phyloP scores from a whole-genome alignment of 2,113 vertebrate genomes.

The Callospermophilus lateralis region DNA sequence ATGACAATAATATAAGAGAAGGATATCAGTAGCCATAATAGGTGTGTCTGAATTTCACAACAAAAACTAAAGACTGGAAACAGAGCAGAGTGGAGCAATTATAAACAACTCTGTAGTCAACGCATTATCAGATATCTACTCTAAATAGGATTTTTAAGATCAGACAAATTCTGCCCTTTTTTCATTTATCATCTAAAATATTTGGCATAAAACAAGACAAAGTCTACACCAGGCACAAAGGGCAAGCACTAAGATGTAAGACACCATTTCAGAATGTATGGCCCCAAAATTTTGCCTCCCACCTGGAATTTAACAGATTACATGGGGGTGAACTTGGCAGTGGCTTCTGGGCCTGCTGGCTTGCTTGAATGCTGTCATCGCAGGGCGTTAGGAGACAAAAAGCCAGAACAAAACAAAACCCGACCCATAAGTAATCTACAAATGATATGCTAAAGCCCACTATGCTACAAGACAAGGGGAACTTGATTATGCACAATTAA shows the following conservation, averaged over 20 bases:
- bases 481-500: slow-evolving; percentile 26
- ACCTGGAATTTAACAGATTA: background rate
- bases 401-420: background rate
- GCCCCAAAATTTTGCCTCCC: background rate
- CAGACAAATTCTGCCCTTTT: background rate
- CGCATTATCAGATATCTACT: background rate
- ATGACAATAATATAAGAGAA: background rate
- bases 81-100: background rate
- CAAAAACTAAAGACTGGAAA: background rate
- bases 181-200: background rate
- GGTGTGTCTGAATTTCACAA: background rate
- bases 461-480: background rate
- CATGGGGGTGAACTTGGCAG: background rate
- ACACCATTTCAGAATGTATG: background rate
- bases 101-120: background rate
- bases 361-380: background rate
- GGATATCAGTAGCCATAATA: background rate
- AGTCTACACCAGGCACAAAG: background rate
- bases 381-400: background rate
- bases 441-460: background rate
- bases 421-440: background rate
- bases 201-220: slow-evolving; percentile 25
- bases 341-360: background rate
- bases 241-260: background rate
- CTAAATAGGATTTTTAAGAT: background rate